Evolutionary conservation across 2,797 vertebrate species (phyloP).

Genomic region (Linurgus olivaceus): DNA sequence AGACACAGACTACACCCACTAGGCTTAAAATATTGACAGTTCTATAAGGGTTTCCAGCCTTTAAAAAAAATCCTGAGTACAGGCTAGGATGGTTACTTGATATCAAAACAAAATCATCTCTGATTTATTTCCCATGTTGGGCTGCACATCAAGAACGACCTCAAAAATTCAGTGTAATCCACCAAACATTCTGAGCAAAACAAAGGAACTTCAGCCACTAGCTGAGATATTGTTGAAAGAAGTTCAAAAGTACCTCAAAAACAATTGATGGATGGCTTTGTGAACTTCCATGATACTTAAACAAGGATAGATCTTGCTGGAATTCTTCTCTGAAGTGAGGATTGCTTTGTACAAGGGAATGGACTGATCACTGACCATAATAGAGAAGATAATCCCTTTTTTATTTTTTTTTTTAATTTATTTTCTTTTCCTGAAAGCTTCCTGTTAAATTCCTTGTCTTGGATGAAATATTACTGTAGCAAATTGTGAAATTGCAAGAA

Average conservation of each 20-base stretch:
- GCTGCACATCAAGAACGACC: background rate
- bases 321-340: background rate
- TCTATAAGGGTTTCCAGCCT: background rate
- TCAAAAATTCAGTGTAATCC: background rate
- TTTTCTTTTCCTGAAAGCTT: background rate
- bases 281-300: background rate
- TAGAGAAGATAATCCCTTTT: background rate
- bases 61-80: background rate
- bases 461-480: background rate
- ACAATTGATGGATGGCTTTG: background rate
- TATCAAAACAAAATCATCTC: background rate
- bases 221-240: background rate
- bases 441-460: background rate
- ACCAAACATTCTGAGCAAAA: background rate
- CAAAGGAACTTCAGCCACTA: background rate
- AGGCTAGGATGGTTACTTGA: background rate
- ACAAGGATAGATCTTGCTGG: background rate
- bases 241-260: background rate
- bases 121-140: fast-evolving
- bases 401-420: too few relatives aligned
- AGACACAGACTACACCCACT: background rate
- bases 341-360: background rate
- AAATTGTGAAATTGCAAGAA: background rate
- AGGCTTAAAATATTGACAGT: background rate
- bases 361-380: background rate